Conservation (phyloP, 2,113 vertebrate species). For the Megaceryle torquata region DNA sequence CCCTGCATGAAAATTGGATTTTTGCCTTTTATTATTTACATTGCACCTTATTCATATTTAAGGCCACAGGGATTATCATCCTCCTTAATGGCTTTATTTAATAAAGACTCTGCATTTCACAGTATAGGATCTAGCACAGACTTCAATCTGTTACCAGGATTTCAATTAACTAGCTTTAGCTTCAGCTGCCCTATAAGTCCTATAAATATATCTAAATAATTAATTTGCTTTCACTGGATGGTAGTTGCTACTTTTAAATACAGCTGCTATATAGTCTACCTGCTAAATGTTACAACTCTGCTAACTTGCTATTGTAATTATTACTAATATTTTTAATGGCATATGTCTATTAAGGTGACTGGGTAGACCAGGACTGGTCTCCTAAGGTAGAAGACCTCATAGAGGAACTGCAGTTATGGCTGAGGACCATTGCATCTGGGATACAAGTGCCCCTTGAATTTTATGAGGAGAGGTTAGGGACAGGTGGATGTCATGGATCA, state of each 20-base stretch:
- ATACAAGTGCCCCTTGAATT: neutral
- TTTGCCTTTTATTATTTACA: slow-evolving; percentile 70
- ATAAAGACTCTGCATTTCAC: slow-evolving; percentile 56
- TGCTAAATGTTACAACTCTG: neutral
- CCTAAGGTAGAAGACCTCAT: neutral
- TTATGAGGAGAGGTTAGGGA: neutral
- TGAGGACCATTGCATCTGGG: neutral
- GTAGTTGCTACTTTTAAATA: neutral
- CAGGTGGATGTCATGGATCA: neutral
- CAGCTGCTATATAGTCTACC: neutral
- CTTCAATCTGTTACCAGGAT: slow-evolving; percentile 32
- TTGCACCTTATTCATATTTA: slow-evolving; percentile 65
- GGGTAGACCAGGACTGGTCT: neutral
- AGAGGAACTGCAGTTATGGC: neutral
- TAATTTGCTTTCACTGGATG: slow-evolving; percentile 10
- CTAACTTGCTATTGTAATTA: neutral
- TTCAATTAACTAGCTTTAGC: slow-evolving; percentile 39
- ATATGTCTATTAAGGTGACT: neutral
- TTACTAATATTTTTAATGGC: neutral
- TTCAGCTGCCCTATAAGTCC: slow-evolving; percentile 43
- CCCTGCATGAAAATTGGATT: slow-evolving; percentile 65
- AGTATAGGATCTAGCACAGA: neutral
- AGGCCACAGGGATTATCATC: slow-evolving; percentile 53
- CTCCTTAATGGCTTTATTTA: slow-evolving; percentile 61
- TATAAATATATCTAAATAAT: slow-evolving; percentile 61